Evolutionary conservation across 2,797 vertebrate genomes (phyloP).

Genomic region (Anguilla megastoma): DNA sequence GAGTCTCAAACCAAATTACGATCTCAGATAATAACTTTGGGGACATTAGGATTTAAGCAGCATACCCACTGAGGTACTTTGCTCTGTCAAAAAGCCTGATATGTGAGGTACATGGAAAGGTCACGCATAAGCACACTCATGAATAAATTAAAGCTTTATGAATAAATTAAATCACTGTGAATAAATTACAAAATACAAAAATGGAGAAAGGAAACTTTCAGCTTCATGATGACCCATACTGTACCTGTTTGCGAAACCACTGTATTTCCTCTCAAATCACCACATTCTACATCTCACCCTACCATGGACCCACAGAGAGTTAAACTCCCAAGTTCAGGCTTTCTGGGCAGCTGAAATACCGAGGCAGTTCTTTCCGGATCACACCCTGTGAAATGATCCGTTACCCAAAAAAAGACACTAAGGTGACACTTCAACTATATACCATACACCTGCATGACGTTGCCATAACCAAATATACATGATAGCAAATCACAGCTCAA

Average conservation of each 20-base stretch:
- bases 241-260: not conserved
- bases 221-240: not conserved
- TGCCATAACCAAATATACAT: too few species aligned
- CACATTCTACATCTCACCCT: not conserved
- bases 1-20: slow-evolving; percentile 4
- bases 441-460: too few species aligned
- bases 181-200: not conserved
- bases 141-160: not conserved
- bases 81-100: slow-evolving; percentile 3
- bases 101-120: not conserved
- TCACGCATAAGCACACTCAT: slow-evolving; percentile 5
- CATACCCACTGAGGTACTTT: slow-evolving; percentile 7
- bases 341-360: not conserved
- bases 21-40: slow-evolving; percentile 15
- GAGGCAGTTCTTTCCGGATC: too few species aligned
- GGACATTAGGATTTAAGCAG: slow-evolving; percentile 3
- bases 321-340: not conserved
- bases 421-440: too few species aligned
- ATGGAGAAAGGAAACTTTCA: not conserved
- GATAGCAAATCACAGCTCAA: too few species aligned
- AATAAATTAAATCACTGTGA: not conserved
- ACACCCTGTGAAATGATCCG: too few species aligned
- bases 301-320: not conserved
- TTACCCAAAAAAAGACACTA: too few species aligned
- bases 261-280: not conserved